Conservation (phyloP, 2,113 vertebrate species). For the Dascyllus trimaculatus region DNA sequence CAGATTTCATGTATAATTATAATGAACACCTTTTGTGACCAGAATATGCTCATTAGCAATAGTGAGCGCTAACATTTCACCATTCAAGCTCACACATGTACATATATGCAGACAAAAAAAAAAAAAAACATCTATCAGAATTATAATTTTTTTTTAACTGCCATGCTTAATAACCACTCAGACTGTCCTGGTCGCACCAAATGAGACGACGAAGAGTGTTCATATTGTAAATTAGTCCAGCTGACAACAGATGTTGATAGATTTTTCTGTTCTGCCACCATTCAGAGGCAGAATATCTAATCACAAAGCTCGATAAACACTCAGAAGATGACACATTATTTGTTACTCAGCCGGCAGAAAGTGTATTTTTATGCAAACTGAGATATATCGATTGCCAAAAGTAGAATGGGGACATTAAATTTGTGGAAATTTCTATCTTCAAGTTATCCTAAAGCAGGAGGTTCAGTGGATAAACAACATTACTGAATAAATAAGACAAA, state of each 20-base stretch:
- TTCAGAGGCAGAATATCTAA: conserved; percentile 4
- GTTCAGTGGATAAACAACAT: background rate
- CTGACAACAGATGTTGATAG: conserved; percentile 3
- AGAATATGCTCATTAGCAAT: conserved; percentile 17
- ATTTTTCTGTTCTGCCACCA: conserved; percentile 15
- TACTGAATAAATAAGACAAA: background rate
- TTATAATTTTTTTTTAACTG: conserved; percentile 10
- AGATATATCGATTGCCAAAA: conserved; percentile 1
- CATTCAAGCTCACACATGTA: background rate
- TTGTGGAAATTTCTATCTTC: background rate
- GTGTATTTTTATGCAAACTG: conserved; percentile 23
- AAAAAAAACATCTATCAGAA: conserved; percentile 5
- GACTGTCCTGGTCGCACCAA: background rate
- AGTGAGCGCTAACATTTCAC: background rate
- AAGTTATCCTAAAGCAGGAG: background rate
- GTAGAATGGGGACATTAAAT: background rate
- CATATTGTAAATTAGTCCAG: background rate
- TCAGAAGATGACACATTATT: conserved; percentile 8
- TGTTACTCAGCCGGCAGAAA: background rate
- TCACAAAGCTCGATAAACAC: conserved; percentile 3
- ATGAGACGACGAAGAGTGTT: background rate
- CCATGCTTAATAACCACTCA: conserved; percentile 32
- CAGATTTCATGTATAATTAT: conserved; percentile 28
- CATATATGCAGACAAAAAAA: background rate
- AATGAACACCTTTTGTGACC: conserved; percentile 12